Base-by-base conservation (phyloP, 2,797 vertebrate species). In the Falco biarmicus region DNA sequence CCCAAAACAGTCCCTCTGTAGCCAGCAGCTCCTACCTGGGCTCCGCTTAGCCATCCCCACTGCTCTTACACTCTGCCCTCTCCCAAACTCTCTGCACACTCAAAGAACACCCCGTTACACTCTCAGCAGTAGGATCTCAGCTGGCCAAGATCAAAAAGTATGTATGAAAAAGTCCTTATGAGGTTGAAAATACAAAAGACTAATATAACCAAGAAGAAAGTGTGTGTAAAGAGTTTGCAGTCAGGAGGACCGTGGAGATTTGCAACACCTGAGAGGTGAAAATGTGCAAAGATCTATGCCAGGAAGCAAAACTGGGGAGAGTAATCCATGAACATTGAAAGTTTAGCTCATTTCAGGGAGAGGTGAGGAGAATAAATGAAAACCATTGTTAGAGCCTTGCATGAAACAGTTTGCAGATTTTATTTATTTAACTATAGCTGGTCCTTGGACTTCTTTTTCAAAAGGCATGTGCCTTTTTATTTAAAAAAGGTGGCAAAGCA, bases 261-360 rank as follows among this genome's bases (percentile, higher is more conserved):
- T 90, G 66, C 78, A 84, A 37, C 74, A 65, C 88, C 77, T 60
- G 63, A 87, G 88, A 95, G 84, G 95, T 93, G 94, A 88, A 95
- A 95, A 95, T 68, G 76, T 89, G 90, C 84, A 83, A 95, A 95
- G 90, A 84, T 53, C 89, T 53, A 9, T 66, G 25, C 63, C 77
- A 92, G 90, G 89, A 93, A 92, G 39, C 47, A 79, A 90, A 94
- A 59, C 15, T 56, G 31, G 48, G 59, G 81, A 74, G 48, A 60
- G 43, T 68, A 86, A 94, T 91, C 85, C 89, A 78, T 4, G 70
- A 79, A 21, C 39, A 8, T 56, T 77, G 70, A 59, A 26, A 65
- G 37, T 87, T 73, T 25, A 69, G 18, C 34, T 90, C 76, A 34
- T 73, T 96, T 76, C 47, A 65, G 63, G 59, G 51, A 34, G 59